A percentile compares a stretch with the other conserved stretches of the same genome.
phyloP scores from a whole-genome alignment of 2,113 vertebrate genomes.

The Acinonyx jubatus region DNA sequence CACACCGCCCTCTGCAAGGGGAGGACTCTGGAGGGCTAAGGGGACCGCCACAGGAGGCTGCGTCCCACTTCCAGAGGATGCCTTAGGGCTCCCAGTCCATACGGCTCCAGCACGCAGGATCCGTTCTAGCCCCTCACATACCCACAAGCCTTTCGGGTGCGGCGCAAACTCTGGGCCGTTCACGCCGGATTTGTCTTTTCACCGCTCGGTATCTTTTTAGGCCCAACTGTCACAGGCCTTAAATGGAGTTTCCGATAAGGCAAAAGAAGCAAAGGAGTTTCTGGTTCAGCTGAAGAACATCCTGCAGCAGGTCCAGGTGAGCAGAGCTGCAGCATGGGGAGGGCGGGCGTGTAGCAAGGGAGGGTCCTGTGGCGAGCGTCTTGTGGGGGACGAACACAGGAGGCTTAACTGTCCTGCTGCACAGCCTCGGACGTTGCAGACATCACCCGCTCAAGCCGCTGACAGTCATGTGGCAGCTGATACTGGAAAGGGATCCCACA shows the following conservation, averaged over 20 bases:
- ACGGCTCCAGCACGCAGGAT: rapidly evolving
- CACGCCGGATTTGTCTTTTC: conserved; percentile 14
- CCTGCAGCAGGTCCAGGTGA: conserved; percentile 98
- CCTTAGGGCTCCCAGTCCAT: neutral
- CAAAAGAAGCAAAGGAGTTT: conserved; percentile 99
- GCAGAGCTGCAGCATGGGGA: neutral
- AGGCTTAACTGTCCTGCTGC: too few species aligned
- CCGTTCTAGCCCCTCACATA: neutral
- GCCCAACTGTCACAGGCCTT: conserved; percentile 97
- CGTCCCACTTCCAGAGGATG: neutral
- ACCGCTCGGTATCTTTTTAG: conserved; percentile 77
- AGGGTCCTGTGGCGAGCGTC: rapidly evolving
- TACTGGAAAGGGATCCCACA: neutral
- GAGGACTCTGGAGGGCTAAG: neutral
- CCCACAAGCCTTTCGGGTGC: conserved; percentile 38
- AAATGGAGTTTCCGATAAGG: conserved; percentile 97
- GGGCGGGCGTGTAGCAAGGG: rapidly evolving
- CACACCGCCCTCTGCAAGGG: neutral
- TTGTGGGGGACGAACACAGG: rapidly evolving
- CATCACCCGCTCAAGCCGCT: rapidly evolving
- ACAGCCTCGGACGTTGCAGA: neutral
- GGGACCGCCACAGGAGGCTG: neutral
- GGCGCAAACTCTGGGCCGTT: conserved; percentile 27
- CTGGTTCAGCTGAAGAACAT: conserved; percentile 97
- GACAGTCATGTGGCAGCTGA: neutral